These are phyloP conservation scores for Chunga burmeisteri DNA, from an alignment of 2,113 vertebrate genomes.

Conservation along the genomic window DNA sequence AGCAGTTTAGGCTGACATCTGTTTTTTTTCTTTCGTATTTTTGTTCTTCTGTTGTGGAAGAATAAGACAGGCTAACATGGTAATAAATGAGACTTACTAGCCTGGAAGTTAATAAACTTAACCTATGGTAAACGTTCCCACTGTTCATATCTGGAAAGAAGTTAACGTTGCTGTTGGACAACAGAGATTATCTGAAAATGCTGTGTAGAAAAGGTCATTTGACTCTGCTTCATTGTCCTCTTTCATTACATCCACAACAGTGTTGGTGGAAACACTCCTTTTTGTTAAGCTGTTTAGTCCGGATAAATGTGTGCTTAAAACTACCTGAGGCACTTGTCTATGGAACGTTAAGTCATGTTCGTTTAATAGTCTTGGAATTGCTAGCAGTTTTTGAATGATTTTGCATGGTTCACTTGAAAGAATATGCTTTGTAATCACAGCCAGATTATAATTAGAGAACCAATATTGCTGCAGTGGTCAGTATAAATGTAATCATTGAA, in stretches of 20 bases:
- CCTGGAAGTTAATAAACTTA: neutral
- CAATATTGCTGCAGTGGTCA: neutral
- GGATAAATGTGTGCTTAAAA: neutral
- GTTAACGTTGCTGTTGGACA: neutral
- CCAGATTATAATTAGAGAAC: neutral
- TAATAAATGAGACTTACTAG: neutral
- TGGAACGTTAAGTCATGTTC: neutral
- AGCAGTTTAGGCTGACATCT: neutral
- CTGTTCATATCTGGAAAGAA: neutral
- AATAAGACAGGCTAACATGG: neutral
- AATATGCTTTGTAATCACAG: neutral
- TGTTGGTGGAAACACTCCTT: neutral
- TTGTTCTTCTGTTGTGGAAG: neutral
- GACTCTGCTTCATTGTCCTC: neutral
- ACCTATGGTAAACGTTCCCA: accelerated
- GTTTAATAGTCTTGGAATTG: neutral
- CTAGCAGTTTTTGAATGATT: neutral
- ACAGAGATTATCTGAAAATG: neutral
- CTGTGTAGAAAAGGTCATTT: neutral
- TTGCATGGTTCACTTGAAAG: neutral
- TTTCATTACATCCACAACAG: neutral
- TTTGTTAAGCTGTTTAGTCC: neutral
- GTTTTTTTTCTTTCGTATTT: neutral
- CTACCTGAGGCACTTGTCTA: neutral
- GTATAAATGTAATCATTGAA: neutral